Evolutionary conservation across 2,888 invertebrate genomes (phyloP).

Genomic region (Halocaridina rubra): DNA sequence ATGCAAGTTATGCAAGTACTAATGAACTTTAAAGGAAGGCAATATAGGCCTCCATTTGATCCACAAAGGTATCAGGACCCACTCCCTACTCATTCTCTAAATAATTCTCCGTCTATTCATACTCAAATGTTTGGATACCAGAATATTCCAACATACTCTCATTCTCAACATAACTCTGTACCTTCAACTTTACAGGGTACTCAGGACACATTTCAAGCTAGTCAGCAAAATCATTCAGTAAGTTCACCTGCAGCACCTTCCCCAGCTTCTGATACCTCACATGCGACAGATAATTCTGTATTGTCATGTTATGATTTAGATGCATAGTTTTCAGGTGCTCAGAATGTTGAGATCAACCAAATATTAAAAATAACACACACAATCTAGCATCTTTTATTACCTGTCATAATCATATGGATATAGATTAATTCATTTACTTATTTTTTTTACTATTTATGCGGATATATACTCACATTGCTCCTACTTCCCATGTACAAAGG

Average conservation of each 20-base stretch:
- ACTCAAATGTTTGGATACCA: conserved; percentile 16
- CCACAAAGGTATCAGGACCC: background rate
- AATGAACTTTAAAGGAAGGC: conserved; percentile 28
- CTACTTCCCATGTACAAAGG: conserved; percentile 2
- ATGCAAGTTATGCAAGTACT: conserved; percentile 29
- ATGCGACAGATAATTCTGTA: conserved; percentile 4
- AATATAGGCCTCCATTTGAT: conserved; percentile 20
- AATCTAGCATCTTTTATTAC: conserved; percentile 18
- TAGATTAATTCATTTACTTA: conserved; percentile 7
- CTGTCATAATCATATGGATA: conserved; percentile 5
- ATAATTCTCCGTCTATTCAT: conserved; percentile 20
- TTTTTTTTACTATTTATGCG: background rate
- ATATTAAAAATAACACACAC: background rate
- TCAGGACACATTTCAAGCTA: conserved; percentile 27
- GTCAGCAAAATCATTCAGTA: conserved; percentile 21
- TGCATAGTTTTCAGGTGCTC: conserved; percentile 11
- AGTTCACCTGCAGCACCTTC: conserved; percentile 11
- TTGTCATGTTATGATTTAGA: background rate
- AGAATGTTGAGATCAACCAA: conserved; percentile 17
- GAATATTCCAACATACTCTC: conserved; percentile 19
- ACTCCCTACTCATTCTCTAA: background rate
- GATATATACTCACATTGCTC: conserved; percentile 15
- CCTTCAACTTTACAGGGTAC: conserved; percentile 19
- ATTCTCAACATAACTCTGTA: conserved; percentile 23
- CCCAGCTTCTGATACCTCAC: background rate